Evolutionary conservation across 1,140 invertebrate species (phyloP).

Genomic region (Neotoxoptera formosana): DNA sequence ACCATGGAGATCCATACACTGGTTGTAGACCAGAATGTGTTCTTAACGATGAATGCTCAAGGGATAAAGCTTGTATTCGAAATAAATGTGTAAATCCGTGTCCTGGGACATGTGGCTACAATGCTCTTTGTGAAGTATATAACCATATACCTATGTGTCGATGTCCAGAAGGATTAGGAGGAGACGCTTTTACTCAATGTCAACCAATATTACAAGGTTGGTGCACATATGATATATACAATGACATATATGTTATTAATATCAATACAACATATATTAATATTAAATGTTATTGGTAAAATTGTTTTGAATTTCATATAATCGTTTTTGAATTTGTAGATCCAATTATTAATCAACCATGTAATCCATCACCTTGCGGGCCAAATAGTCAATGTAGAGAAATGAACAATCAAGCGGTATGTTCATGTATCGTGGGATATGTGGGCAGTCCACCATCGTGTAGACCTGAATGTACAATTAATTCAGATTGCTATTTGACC

Average conservation of each 20-base stretch:
- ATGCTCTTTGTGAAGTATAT: conserved; percentile 73
- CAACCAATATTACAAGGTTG: conserved; percentile 67
- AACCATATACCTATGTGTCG: conserved; percentile 78
- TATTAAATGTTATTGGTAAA: neutral
- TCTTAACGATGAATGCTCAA: conserved; percentile 71
- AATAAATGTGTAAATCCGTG: conserved; percentile 81
- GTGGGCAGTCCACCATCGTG: conserved; percentile 71
- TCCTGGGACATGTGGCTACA: conserved; percentile 73
- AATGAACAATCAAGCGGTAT: conserved; percentile 70
- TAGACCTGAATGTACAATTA: conserved; percentile 71
- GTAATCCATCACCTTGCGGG: conserved; percentile 76
- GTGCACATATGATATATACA: conserved; percentile 61
- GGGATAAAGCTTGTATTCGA: conserved; percentile 74
- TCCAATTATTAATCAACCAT: conserved; percentile 66
- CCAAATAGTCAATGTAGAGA: conserved; percentile 72
- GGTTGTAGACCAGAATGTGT: conserved; percentile 73
- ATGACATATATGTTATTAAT: too few relatives aligned
- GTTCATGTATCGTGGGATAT: conserved; percentile 70
- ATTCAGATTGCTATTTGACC: conserved; percentile 69
- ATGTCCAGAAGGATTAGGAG: conserved; percentile 72
- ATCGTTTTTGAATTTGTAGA: neutral
- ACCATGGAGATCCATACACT: conserved; percentile 71
- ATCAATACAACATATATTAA: neutral
- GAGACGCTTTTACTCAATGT: conserved; percentile 77
- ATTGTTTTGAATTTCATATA: neutral